phyloP scores from a whole-genome alignment of 2,797 vertebrate genomes.

The Anabacerthia variegaticeps region DNA sequence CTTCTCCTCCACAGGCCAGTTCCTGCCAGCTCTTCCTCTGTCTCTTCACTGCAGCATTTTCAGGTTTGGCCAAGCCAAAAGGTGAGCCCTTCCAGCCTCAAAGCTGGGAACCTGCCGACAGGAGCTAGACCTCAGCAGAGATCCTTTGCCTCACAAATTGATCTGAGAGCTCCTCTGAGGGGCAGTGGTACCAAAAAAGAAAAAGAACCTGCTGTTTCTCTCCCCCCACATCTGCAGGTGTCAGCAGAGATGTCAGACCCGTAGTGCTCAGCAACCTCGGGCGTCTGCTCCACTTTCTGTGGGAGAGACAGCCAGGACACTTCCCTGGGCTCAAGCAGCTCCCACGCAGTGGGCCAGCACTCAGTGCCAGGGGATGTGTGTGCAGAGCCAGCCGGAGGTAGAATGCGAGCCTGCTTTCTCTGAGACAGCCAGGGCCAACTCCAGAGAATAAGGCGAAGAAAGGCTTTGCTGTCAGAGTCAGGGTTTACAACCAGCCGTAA shows the following conservation, averaged over 20 bases:
- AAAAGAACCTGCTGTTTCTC: neutral
- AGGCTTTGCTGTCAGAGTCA: conserved; percentile 52
- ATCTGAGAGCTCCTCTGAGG: conserved; percentile 36
- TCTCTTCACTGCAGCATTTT: neutral
- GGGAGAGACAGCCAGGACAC: neutral
- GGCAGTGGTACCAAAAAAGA: rapidly evolving
- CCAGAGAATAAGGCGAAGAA: conserved; percentile 43
- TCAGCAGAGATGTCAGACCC: neutral
- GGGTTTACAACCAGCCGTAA: conserved; percentile 40
- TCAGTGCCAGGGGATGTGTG: conserved; percentile 44
- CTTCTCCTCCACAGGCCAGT: neutral
- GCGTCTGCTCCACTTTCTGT: neutral
- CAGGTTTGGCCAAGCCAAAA: neutral
- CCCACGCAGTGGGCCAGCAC: conserved; percentile 42
- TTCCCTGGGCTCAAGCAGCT: neutral
- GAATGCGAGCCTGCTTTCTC: conserved; percentile 19
- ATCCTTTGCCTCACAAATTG: neutral
- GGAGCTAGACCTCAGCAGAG: neutral
- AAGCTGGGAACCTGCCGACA: neutral
- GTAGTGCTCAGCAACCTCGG: neutral
- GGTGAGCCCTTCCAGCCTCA: neutral
- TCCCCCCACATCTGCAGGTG: neutral
- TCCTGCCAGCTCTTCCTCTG: neutral
- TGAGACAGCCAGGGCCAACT: conserved; percentile 21
- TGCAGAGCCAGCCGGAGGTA: conserved; percentile 50